Conservation (phyloP, 2,888 invertebrate genomes). For the Temnothorax ravouxi region DNA sequence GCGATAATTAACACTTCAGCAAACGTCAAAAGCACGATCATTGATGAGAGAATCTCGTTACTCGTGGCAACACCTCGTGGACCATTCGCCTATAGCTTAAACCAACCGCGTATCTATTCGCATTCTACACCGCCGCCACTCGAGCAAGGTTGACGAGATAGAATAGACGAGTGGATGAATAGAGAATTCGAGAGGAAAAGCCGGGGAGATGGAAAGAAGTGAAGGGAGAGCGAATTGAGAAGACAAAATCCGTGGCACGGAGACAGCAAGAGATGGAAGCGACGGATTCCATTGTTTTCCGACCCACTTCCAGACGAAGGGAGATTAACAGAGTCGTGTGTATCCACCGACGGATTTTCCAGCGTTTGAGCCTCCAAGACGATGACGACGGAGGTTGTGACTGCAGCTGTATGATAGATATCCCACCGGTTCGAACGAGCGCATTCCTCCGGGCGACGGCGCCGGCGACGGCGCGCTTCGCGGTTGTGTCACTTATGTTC, state of each 20-base stretch:
- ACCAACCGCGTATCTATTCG: conserved; percentile 22
- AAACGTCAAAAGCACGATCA: conserved; percentile 13
- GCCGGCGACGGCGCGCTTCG: not conserved
- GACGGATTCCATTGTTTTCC: conserved; percentile 80
- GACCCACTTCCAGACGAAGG: conserved; percentile 81
- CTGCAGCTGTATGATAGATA: conserved; percentile 30
- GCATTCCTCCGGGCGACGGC: conserved; percentile 23
- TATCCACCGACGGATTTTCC: conserved; percentile 78
- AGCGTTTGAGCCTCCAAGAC: conserved; percentile 67
- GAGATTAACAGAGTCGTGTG: conserved; percentile 81
- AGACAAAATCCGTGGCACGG: conserved; percentile 58
- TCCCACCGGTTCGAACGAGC: not conserved
- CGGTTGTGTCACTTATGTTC: not conserved
- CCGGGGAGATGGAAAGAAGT: conserved; percentile 49
- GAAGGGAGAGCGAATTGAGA: conserved; percentile 45
- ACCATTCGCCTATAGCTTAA: conserved; percentile 10
- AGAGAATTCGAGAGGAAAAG: conserved; percentile 47
- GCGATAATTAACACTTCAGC: conserved; percentile 24
- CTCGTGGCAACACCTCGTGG: conserved; percentile 1
- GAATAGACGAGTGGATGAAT: conserved; percentile 44
- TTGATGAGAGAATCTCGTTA: conserved; percentile 25
- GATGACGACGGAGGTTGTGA: conserved; percentile 34
- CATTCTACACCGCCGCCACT: conserved; percentile 25
- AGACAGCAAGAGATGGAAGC: conserved; percentile 67
- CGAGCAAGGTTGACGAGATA: conserved; percentile 37